Conservation (phyloP, 2,888 invertebrate genomes). For the Maniola hyperantus region DNA sequence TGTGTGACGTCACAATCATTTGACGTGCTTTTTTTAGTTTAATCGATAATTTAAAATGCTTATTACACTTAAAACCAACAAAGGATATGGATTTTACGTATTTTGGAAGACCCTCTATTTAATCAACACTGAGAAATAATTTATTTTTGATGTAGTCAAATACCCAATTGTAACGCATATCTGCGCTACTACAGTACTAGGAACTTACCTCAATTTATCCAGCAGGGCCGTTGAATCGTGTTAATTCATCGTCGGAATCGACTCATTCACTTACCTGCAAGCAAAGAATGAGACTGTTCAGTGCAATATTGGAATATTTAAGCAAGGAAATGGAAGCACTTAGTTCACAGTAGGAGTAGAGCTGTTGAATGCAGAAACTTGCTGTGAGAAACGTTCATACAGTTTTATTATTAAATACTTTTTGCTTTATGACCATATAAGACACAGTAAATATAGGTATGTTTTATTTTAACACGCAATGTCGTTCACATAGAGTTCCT, state of each 20-base stretch:
- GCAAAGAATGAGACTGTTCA: conserved; percentile 37
- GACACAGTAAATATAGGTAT: not conserved
- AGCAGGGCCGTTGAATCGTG: conserved; percentile 29
- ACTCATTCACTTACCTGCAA: conserved; percentile 42
- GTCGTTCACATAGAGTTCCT: too few species aligned
- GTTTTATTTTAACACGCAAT: too few species aligned
- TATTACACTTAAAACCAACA: too few species aligned
- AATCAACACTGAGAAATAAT: too few species aligned
- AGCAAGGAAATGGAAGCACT: conserved; percentile 33
- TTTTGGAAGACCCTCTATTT: too few species aligned
- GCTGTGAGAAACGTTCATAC: not conserved
- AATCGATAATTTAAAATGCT: too few species aligned
- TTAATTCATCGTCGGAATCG: conserved; percentile 34
- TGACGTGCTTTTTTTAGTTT: too few species aligned
- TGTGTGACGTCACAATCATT: too few species aligned
- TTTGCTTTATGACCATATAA: not conserved
- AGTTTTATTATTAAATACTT: not conserved
- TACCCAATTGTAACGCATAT: not conserved
- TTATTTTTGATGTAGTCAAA: too few species aligned
- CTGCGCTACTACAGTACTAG: not conserved
- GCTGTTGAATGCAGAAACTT: conserved; percentile 7
- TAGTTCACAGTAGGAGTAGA: conserved; percentile 14
- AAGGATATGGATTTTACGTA: too few species aligned
- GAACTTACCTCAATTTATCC: conserved; percentile 25
- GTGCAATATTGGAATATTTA: conserved; percentile 37